Evolutionary conservation across 2,888 invertebrate genomes (phyloP), one percentile per base, ranked within the genome.

Genomic region (Nomada goodeniana): DNA sequence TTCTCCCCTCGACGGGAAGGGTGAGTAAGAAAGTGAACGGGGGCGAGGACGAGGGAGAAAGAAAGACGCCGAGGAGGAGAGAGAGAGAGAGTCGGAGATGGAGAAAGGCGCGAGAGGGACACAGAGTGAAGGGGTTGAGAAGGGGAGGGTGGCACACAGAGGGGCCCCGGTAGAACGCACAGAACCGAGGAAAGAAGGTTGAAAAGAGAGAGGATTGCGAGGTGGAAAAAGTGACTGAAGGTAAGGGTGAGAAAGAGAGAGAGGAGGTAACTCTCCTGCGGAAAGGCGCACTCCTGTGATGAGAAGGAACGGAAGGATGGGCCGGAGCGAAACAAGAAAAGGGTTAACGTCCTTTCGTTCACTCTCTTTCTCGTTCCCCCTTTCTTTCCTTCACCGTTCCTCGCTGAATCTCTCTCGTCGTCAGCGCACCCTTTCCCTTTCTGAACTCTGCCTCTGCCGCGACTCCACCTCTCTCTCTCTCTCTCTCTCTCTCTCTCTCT

Each of bases 331-430:
- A 88, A 86, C 85, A 87, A 88, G 90, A 89, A 91, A 90, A 91
- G 89, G 91, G 91, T 91, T 90, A 91, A 91, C 90, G 91, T 91
- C 91, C 91, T 91, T 91, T 91, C 88, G 87, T 87, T 89, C 89
- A 82, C 82, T 79, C 84, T 76, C 78, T 80, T 68, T 82, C 78
- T 79, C 76, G 80, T 83, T 50, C 71, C 29, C 29, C 20, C 18
- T 74, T 53, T 57, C 36, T 44, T 64, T 74, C 75, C 76, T 85
- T 53, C 69, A 50, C 20, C 55, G 23, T 59, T 57, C 57, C 26
- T 26, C 60, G 70, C 42, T 67, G 67, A 29, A 26, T 52, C 57
- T 74, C 36, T 72, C 77, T 80, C 74, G 75, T 81, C 76, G 75
- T 72, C 74, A 63, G 55, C 67, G 63, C 76, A 70, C 73, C 61